Evolutionary conservation across 2,888 invertebrate species (phyloP), one percentile per base, ranked within the genome.

Genomic region (Ischnura elegans): DNA sequence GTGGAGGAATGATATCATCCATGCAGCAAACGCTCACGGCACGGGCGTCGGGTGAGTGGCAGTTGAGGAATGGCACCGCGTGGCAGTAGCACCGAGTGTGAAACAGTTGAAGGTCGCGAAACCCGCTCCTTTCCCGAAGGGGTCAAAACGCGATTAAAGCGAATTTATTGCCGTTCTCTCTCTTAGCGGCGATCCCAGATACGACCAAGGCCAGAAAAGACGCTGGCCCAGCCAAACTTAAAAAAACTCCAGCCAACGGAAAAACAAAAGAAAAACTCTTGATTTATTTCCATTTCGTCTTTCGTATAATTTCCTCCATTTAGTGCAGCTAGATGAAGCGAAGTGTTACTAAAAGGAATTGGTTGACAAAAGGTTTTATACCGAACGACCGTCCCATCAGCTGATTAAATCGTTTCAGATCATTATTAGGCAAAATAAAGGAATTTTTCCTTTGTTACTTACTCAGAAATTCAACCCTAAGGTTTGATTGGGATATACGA

Each of bases 121-220:
- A 76, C 76, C 51, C 51, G 13, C 51, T 51, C 51, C 8, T 51
- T n/a, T 87, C 87, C 43, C 55, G n/a, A 51, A 51, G 87, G 90
- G 90, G 42, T 90, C 90, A 55, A 76, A 55, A 90, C 90, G 90
- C 55, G 90, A 90, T 90, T 61, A 61, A 55, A 90, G 66, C n/a
- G 43, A 87, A 36, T 51, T 90, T 61, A 55, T 90, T 61, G 21
- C 90, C 61, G 46, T 46, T 76, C 76, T 85, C 25, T n/a, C n/a
- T n/a, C n/a, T n/a, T n/a, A n/a, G 86, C n/a, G 86, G 86, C 86
- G 43, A 86, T 46, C 46, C 86, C 45, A 45, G 86, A 86, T 25
- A 45, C 45, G 45, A 10, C 86, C 86, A 86, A 86, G 86, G 86
- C 46, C 86, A 46, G 10, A 86, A 85, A 6, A 76, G 29, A 6